These are phyloP conservation scores for Phaedon cochleariae DNA, from an alignment of 2,888 invertebrate genomes.

Conservation along the genomic window DNA sequence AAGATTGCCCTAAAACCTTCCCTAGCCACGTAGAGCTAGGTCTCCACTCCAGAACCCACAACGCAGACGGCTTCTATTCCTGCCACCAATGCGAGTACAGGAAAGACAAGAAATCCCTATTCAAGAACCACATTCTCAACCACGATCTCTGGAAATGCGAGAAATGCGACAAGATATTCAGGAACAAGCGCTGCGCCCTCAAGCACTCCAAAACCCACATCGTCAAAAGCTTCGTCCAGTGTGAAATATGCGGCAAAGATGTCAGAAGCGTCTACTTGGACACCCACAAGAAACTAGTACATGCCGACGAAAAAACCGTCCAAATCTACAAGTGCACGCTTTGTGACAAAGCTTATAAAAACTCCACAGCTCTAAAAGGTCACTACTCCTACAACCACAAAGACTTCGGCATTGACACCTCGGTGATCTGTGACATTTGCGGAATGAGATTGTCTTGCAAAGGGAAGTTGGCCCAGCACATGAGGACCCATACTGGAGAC, in stretches of 20 bases:
- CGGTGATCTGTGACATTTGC: conserved; percentile 34
- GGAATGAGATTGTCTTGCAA: conserved; percentile 52
- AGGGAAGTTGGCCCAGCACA: conserved; percentile 59
- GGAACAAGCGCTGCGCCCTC: conserved; percentile 63
- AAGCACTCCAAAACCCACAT: conserved; percentile 62
- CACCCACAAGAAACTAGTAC: conserved; percentile 33
- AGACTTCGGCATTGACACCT: conserved; percentile 35
- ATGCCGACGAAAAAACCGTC: conserved; percentile 28
- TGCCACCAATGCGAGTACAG: conserved; percentile 55
- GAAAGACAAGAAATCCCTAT: conserved; percentile 52
- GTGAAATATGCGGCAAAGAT: conserved; percentile 66
- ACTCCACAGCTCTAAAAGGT: conserved; percentile 31
- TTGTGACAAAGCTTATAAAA: conserved; percentile 35
- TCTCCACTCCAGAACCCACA: conserved; percentile 53
- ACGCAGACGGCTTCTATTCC: conserved; percentile 49
- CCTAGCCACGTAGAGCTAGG: conserved; percentile 53
- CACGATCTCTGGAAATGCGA: conserved; percentile 64
- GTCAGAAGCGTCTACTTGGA: conserved; percentile 53
- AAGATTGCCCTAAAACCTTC: conserved; percentile 53
- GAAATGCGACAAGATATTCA: conserved; percentile 63
- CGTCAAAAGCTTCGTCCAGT: conserved; percentile 63
- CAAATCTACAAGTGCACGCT: conserved; percentile 33
- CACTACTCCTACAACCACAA: conserved; percentile 37
- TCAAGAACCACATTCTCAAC: conserved; percentile 59
- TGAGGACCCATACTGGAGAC: conserved; percentile 64